These are phyloP conservation scores for Cardiocondyla obscurior DNA, from an alignment of 1,140 invertebrate species.

Conservation along the genomic window DNA sequence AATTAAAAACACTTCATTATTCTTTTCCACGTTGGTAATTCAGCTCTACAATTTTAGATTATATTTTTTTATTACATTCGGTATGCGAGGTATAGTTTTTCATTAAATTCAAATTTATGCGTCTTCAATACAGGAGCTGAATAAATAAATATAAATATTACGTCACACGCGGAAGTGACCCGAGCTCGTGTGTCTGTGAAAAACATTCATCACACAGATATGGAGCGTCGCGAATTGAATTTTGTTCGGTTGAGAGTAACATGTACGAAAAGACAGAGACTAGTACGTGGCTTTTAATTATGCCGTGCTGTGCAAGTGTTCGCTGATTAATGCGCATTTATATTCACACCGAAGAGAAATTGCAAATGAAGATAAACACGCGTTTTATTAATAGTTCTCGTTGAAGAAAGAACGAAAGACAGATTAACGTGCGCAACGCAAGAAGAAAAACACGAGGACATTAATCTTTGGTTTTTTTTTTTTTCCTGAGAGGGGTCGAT, in stretches of 20 bases:
- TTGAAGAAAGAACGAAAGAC: background rate
- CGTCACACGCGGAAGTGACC: background rate
- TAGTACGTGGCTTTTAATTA: background rate
- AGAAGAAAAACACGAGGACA: slow-evolving; percentile 13
- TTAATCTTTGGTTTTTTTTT: background rate
- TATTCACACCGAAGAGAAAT: background rate
- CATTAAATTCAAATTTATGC: background rate
- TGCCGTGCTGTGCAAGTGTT: background rate
- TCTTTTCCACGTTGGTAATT: background rate
- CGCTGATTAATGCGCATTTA: slow-evolving; percentile 19
- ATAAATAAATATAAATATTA: slow-evolving; percentile 6
- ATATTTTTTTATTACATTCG: no score
- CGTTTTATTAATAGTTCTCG: slow-evolving; percentile 7
- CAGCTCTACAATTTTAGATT: background rate
- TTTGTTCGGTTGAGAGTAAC: background rate
- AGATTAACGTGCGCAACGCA: slow-evolving; percentile 8
- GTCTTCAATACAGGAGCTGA: background rate
- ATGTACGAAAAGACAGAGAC: background rate
- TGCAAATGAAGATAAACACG: slow-evolving; percentile 18
- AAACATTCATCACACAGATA: background rate
- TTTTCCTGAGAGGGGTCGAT: background rate
- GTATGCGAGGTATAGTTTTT: background rate
- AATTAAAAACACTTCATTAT: background rate
- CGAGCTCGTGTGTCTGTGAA: background rate
- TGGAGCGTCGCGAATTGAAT: background rate